A percentile compares a stretch with the other conserved stretches of the same genome.
Evolutionary conservation across 2,797 vertebrate genomes (phyloP).

Genomic region (Aphelocoma californica): DNA sequence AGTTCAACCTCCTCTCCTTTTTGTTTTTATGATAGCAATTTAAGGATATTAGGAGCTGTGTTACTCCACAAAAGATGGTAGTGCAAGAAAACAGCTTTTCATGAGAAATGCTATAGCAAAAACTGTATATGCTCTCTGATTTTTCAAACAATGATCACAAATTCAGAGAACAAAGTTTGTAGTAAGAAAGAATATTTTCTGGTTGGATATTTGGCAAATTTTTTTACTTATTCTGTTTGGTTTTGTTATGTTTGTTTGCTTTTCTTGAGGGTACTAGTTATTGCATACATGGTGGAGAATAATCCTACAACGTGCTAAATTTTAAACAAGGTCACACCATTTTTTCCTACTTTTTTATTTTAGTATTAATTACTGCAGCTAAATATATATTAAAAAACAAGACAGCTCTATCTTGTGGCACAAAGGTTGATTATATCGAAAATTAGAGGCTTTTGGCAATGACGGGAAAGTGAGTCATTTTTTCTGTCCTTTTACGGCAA

Average conservation of each 20-base stretch:
- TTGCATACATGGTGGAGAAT: background rate
- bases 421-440: conserved; percentile 18
- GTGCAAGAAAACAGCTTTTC: background rate
- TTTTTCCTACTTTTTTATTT: background rate
- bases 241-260: background rate
- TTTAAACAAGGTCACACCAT: background rate
- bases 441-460: conserved; percentile 39
- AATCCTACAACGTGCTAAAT: background rate
- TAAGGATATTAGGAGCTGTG: conserved; percentile 1
- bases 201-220: background rate
- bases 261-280: background rate
- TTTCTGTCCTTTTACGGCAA: conserved; percentile 27
- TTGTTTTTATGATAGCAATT: conserved; percentile 51
- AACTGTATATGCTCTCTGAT: background rate
- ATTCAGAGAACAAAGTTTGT: conserved; percentile 6
- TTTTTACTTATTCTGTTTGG: background rate
- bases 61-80: background rate
- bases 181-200: background rate
- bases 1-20: conserved; percentile 1
- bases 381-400: background rate
- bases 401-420: background rate
- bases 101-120: background rate
- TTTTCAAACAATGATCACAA: conserved; percentile 20
- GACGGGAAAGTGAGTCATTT: conserved; percentile 26
- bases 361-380: background rate